A percentile compares a stretch with the other conserved stretches of the same genome.
These are phyloP conservation scores for Epirrhoe alternata DNA, from an alignment of 2,888 invertebrate genomes.

Conservation along the genomic window DNA sequence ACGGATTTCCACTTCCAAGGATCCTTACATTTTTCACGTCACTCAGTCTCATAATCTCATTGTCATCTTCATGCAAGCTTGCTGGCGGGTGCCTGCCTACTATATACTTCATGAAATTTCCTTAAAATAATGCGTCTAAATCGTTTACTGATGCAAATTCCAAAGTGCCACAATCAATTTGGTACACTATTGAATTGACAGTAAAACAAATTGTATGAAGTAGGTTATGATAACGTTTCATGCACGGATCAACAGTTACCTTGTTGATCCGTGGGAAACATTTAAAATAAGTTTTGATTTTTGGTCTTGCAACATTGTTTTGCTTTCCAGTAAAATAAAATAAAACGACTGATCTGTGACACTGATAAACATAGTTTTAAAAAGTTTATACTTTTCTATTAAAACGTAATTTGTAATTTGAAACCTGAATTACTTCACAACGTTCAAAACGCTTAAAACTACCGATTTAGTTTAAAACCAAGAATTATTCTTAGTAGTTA, in stretches of 20 bases:
- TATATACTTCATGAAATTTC: no score
- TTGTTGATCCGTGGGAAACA: constrained; percentile 19
- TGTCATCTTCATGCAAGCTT: no score
- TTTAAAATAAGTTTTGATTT: not conserved
- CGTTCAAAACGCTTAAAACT: constrained; percentile 16
- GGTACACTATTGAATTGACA: constrained; percentile 20
- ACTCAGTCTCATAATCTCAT: no score
- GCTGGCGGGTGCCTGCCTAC: no score
- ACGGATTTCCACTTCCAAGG: no score
- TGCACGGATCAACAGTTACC: constrained; percentile 16
- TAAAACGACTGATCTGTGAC: no score
- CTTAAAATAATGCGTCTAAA: not conserved
- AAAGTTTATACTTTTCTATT: no score
- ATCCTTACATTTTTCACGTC: no score
- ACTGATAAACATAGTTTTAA: no score
- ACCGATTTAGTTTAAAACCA: constrained; percentile 19
- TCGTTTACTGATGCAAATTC: not conserved
- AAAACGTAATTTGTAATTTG: constrained; percentile 5
- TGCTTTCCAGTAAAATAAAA: no score
- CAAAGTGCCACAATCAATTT: constrained; percentile 8
- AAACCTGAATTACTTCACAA: constrained; percentile 8
- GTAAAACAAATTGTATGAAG: constrained; percentile 30
- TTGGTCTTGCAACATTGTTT: no score
- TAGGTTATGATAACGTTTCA: constrained; percentile 27
- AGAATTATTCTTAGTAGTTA: constrained; percentile 42